phyloP scores from a whole-genome alignment of 2,113 vertebrate species.

The Pluvianellus socialis region DNA sequence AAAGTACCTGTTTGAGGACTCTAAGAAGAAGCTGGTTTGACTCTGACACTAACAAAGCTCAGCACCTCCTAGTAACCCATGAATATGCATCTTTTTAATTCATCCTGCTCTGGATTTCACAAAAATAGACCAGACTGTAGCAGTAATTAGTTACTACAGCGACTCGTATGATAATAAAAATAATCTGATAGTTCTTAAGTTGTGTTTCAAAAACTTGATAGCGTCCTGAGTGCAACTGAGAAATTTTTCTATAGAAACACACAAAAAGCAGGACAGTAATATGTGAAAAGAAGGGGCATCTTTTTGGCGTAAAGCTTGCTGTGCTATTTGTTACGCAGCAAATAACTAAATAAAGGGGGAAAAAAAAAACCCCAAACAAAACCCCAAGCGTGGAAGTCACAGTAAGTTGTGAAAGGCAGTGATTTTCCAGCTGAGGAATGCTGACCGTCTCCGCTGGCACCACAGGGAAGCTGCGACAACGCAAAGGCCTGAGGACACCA shows the following conservation, averaged over 20 bases:
- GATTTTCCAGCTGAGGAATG: background rate
- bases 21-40: background rate
- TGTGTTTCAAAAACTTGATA: background rate
- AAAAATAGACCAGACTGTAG: background rate
- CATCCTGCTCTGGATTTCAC: background rate
- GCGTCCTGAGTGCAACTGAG: accelerated
- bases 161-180: background rate
- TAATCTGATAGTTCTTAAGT: background rate
- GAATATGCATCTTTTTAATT: background rate
- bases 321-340: background rate
- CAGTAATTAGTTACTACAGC: background rate
- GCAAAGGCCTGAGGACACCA: background rate
- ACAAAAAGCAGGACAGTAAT: accelerated
- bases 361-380: too few relatives aligned
- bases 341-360: background rate
- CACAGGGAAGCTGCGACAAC: background rate
- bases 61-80: background rate
- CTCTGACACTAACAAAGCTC: background rate
- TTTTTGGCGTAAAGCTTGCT: accelerated
- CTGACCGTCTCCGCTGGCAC: background rate
- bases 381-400: accelerated
- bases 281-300: accelerated
- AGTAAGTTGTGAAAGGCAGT: background rate
- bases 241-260: background rate
- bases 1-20: background rate